Percentiles rank a stretch among this genome's conserved stretches.
These are phyloP conservation scores for Falco cherrug DNA, from an alignment of 2,797 vertebrate species.

Conservation along the genomic window DNA sequence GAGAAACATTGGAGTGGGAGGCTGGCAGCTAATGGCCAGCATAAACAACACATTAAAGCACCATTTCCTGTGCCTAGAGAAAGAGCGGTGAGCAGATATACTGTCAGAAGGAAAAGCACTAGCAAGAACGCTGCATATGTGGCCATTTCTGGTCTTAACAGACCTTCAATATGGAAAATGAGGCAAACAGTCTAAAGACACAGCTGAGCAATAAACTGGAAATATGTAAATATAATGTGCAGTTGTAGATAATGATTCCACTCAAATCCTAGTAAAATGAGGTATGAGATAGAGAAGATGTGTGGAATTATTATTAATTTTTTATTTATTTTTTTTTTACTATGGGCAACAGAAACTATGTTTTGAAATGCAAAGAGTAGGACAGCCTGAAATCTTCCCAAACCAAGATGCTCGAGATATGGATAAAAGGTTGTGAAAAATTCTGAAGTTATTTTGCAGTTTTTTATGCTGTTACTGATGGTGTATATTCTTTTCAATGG, in stretches of 20 bases:
- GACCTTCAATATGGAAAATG: background rate
- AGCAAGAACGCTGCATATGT: background rate
- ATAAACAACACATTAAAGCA: background rate
- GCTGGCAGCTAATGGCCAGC: accelerated
- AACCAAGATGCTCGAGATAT: accelerated
- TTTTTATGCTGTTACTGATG: background rate
- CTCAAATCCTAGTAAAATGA: background rate
- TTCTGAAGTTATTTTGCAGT: background rate
- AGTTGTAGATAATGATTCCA: background rate
- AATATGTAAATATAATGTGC: background rate
- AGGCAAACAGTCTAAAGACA: background rate
- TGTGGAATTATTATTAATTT: too few species aligned
- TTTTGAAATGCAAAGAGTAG: background rate
- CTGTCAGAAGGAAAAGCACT: background rate
- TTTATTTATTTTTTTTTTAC: too few species aligned
- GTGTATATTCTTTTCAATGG: background rate
- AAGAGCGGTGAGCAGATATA: background rate
- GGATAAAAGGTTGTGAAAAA: background rate
- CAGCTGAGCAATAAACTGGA: background rate
- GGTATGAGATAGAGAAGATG: background rate
- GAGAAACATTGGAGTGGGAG: background rate
- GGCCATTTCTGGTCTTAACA: background rate
- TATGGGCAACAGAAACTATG: background rate
- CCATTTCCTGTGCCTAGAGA: background rate
- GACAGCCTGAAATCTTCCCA: background rate